Evolutionary conservation across 2,797 vertebrate genomes (phyloP), one percentile per base, ranked within the genome.

Genomic region (Pseudochirops cupreus): DNA sequence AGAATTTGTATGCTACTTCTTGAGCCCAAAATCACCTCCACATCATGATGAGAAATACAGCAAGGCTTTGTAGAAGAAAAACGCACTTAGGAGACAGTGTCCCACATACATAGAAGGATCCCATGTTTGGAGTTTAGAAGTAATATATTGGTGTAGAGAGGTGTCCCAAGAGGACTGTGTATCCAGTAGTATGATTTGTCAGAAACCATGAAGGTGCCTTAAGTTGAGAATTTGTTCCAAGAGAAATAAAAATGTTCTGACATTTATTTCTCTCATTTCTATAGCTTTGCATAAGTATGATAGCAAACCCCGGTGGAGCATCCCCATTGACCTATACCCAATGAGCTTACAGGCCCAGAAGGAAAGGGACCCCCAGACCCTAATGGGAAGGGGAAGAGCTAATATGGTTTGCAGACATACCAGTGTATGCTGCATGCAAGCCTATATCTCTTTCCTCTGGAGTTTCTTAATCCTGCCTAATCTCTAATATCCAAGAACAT

Each of bases 391-490:
- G 82, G 21, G 10, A 92, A 53, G 74, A 62, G 24, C 57, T 94
- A 91, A 95, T 56, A 0, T 50, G 62, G n/a, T 50, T 12, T 6
- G 56, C 58, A 59, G 67, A 16, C n/a, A 82, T 82, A 46, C 67
- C 16, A 46, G 3, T 9, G 21, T 87, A 87, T 24, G 21, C 21
- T 87, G 9, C 67, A 9, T 14, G 31, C 11, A 33, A 62, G 59
- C 31, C 59, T 33, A 33, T 82, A 12, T 46, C 18, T n/a, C 14
- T 94, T 54, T n/a, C 74, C 39, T 93, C 56, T 91, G 54, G 46
- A 91, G 82, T 94, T 50, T 33, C 92, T 97, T 93, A 39, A 54
- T 92, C 95, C 93, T 90, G 18, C 62, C 92, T 89, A 87, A 94
- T 62, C 90, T 95, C 91, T 62, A 54, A 28, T 87, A 24, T 31